phyloP scores from a whole-genome alignment of 2,888 invertebrate genomes.

The Nebria salina region DNA sequence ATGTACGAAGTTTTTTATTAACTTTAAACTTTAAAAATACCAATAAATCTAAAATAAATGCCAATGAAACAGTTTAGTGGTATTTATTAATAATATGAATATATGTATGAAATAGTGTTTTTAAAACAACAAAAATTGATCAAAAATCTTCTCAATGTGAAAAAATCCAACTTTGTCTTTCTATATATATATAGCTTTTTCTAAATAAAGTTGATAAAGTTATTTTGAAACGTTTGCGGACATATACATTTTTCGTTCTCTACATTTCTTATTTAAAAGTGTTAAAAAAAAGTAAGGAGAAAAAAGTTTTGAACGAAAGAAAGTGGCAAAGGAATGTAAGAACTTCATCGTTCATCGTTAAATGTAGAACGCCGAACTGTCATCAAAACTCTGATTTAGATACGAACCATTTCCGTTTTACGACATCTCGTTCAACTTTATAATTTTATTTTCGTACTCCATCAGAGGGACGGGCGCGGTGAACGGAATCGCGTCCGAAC shows the following conservation, averaged over 20 bases:
- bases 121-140: too few species aligned
- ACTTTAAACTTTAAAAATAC: too few species aligned
- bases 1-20: too few species aligned
- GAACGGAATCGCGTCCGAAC: slow-evolving; percentile 1
- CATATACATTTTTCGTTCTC: not conserved
- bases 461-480: not conserved
- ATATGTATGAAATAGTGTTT: too few species aligned
- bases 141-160: too few species aligned
- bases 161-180: too few species aligned
- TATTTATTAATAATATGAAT: too few species aligned
- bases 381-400: slow-evolving; percentile 44
- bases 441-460: slow-evolving; percentile 41
- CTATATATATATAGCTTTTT: not conserved
- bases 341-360: slow-evolving; percentile 40
- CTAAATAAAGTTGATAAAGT: not conserved
- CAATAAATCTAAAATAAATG: too few species aligned
- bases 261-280: not conserved
- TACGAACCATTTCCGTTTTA: slow-evolving; percentile 41
- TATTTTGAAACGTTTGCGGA: not conserved
- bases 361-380: slow-evolving; percentile 40
- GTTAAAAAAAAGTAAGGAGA: not conserved
- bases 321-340: slow-evolving; percentile 40
- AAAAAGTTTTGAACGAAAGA: not conserved
- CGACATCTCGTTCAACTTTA: slow-evolving; percentile 27
- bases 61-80: too few species aligned